Evolutionary conservation across 2,888 invertebrate species (phyloP).

Genomic region (Pherbina coryleti): DNA sequence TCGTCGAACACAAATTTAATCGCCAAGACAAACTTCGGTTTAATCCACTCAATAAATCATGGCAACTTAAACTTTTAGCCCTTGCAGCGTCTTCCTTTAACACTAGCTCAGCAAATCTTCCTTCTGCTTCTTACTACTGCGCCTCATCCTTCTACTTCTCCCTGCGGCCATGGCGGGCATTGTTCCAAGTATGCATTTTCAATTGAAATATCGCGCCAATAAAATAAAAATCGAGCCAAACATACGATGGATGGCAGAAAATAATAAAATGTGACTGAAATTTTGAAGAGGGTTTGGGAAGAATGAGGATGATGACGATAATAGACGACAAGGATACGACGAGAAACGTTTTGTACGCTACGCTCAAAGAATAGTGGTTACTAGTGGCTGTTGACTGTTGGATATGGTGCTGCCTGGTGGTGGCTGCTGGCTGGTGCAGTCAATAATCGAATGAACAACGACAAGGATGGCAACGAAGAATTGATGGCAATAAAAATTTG

Average conservation of each 20-base stretch:
- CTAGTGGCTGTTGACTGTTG: neutral
- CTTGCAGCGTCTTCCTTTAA: neutral
- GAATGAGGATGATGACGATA: neutral
- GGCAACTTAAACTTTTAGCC: constrained; percentile 17
- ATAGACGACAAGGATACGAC: neutral
- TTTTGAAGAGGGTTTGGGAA: neutral
- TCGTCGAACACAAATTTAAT: constrained; percentile 34
- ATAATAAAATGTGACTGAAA: constrained; percentile 28
- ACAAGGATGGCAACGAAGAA: constrained; percentile 40
- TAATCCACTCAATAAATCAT: constrained; percentile 41
- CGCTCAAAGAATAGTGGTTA: too few relatives aligned
- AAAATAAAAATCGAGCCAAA: constrained; percentile 35
- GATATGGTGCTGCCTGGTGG: neutral
- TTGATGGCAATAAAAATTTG: constrained; percentile 59
- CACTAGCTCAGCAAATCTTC: neutral
- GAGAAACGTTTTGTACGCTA: neutral
- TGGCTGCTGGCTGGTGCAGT: constrained; percentile 22
- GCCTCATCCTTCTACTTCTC: neutral
- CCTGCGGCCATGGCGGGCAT: constrained; percentile 5
- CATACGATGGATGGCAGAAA: constrained; percentile 30
- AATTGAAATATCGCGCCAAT: constrained; percentile 41
- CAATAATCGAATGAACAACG: constrained; percentile 39
- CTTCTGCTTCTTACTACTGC: neutral
- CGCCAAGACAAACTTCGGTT: constrained; percentile 37
- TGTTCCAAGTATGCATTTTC: constrained; percentile 41